Base-by-base conservation (phyloP, 1,140 invertebrate species). In the Megathymus violae region DNA sequence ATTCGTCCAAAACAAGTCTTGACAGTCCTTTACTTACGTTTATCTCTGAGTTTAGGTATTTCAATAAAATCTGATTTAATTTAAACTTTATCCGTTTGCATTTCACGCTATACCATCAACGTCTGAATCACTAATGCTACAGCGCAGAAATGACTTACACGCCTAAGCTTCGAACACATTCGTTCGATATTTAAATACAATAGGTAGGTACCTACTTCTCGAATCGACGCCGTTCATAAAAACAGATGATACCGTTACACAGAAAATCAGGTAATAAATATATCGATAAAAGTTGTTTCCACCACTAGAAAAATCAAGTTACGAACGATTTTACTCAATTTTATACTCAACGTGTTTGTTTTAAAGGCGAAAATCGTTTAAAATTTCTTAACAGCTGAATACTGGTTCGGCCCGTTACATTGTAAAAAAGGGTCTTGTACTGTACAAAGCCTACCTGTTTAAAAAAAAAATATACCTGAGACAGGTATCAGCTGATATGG, bases 401-500 rank as follows among this genome's bases (percentile, higher is more conserved):
- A 68, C 61, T 40, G 6, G 56, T 19, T 14, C n/a, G 50, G 64
- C 67, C 62, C 67, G 67, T 69, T 69, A 69, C 19, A 19, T 13
- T 31, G 19, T 4, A 54, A 69, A 63, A 64, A 25, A 69, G 27
- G 31, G 41, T 46, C 27, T 54, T 36, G 19, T 16, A 43, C 38
- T 56, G 38, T n/a, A 36, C 47, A 25, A 13, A 41, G 19, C 11
- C 36, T 56, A 60, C 34, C 16, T 62, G 48, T 62, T 44, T 38
- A n/a, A 22, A n/a, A 59, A 56, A 61, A 61, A 50, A 22, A 46
- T 56, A 22, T 56, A 22, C 44, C 16, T 44, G 11, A 17, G 17
- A 1, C 36, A 68, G 47, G n/a, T n/a, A n/a, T n/a, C 66, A 68
- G 66, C 60, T 68, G 66, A 65, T 65, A 7, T 10, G n/a, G 15